Conservation (phyloP, 2,888 invertebrate genomes). For the Cheiracanthium punctorium region DNA sequence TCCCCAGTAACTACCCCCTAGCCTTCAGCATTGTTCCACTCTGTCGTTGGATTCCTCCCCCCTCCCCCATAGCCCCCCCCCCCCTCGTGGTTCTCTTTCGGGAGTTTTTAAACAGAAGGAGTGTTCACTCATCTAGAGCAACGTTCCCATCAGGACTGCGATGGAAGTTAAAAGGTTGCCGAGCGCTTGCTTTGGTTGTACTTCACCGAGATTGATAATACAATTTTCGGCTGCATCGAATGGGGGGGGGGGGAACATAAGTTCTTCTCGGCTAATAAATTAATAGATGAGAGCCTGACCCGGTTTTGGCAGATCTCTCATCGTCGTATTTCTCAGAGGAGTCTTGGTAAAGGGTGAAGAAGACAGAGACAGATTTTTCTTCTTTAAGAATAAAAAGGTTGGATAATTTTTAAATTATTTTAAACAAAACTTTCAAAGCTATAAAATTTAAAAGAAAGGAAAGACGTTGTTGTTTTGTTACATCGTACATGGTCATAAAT, state of each 20-base stretch:
- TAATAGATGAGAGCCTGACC: not conserved
- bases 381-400: too few relatives aligned
- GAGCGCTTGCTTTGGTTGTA: not conserved
- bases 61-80: too few relatives aligned
- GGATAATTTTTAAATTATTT: too few relatives aligned
- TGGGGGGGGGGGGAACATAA: not conserved
- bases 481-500: too few relatives aligned
- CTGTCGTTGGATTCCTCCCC: not conserved
- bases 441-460: too few relatives aligned
- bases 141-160: not conserved
- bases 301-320: not conserved
- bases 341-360: too few relatives aligned
- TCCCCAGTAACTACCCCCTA: slow-evolving; percentile 15
- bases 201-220: slow-evolving; percentile 12
- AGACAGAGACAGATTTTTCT: too few relatives aligned
- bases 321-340: not conserved
- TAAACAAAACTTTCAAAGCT: too few relatives aligned
- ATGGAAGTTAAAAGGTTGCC: slow-evolving; percentile 10
- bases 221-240: not conserved
- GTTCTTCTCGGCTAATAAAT: slow-evolving; percentile 10
- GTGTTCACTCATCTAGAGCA: slow-evolving; percentile 14
- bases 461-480: too few relatives aligned
- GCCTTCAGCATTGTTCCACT: not conserved
- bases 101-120: slow-evolving; percentile 25
- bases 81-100: not conserved